phyloP scores from a whole-genome alignment of 2,797 vertebrate species.

The Parauchenoglanis ngamensis region DNA sequence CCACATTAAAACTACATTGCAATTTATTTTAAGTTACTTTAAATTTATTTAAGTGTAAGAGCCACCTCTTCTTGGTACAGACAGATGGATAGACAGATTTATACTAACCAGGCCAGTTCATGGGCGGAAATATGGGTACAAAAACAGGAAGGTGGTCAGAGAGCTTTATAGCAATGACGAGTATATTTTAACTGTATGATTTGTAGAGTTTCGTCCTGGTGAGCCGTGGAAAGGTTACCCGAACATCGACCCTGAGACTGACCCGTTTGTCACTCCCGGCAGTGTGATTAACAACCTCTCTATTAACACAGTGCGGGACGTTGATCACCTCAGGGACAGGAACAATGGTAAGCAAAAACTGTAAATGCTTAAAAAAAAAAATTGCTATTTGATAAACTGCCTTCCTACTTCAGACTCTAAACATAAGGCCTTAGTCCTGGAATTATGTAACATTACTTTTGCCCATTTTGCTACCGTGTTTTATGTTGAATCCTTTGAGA shows the following conservation, averaged over 20 bases:
- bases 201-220: slow-evolving; percentile 94
- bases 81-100: neutral
- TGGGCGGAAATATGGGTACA: neutral
- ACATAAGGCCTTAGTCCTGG: neutral
- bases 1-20: neutral
- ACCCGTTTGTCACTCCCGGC: slow-evolving; percentile 98
- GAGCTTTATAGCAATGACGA: neutral
- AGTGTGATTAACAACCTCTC: slow-evolving; percentile 99
- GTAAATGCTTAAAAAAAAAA: neutral
- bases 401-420: neutral
- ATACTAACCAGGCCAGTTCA: no score
- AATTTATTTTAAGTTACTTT: neutral
- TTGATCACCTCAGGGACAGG: slow-evolving; percentile 99
- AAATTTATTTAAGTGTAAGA: neutral
- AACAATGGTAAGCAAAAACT: slow-evolving; percentile 83
- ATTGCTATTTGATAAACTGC: neutral
- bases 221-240: slow-evolving; percentile 99
- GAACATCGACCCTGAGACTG: slow-evolving; percentile 99
- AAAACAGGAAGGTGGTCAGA: neutral
- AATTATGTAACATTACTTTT: neutral
- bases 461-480: neutral
- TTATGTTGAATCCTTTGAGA: neutral
- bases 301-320: slow-evolving; percentile 98
- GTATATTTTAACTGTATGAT: neutral
- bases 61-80: neutral